A percentile compares a stretch with the other conserved stretches of the same genome.
phyloP scores from a whole-genome alignment of 2,113 vertebrate genomes.

The Mobula hypostoma region DNA sequence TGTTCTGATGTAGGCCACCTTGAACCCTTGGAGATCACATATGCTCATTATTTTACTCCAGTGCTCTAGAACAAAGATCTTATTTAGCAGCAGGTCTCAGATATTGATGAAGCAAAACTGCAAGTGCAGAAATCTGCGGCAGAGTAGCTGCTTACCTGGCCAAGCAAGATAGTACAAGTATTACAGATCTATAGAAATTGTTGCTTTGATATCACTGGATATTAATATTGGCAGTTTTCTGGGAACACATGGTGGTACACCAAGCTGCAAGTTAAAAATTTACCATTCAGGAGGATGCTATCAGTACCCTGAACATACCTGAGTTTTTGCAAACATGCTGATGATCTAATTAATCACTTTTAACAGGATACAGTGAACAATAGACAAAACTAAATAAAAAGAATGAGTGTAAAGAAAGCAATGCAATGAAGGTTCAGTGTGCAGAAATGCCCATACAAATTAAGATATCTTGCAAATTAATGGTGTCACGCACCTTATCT shows the following conservation, averaged over 20 bases:
- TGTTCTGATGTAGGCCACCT: no score
- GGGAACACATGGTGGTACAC: not conserved
- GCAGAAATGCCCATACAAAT: not conserved
- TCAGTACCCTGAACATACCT: not conserved
- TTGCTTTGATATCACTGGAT: not conserved
- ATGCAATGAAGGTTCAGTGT: not conserved
- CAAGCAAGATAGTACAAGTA: not conserved
- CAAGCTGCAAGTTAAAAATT: not conserved
- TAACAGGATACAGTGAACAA: not conserved
- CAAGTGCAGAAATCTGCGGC: not conserved
- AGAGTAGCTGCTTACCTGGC: not conserved
- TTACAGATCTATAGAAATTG: no score
- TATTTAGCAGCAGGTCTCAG: not conserved
- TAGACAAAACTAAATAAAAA: not conserved
- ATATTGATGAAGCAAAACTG: not conserved
- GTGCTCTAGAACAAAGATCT: not conserved
- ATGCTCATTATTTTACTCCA: not conserved
- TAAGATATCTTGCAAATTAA: not conserved
- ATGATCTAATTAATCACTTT: not conserved
- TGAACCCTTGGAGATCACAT: no score
- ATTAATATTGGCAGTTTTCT: not conserved
- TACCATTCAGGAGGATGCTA: not conserved
- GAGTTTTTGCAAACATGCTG: not conserved
- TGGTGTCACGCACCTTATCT: not conserved
- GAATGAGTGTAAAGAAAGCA: not conserved